Conservation (phyloP, 1,140 invertebrate species). For the Liolophura sinensis region DNA sequence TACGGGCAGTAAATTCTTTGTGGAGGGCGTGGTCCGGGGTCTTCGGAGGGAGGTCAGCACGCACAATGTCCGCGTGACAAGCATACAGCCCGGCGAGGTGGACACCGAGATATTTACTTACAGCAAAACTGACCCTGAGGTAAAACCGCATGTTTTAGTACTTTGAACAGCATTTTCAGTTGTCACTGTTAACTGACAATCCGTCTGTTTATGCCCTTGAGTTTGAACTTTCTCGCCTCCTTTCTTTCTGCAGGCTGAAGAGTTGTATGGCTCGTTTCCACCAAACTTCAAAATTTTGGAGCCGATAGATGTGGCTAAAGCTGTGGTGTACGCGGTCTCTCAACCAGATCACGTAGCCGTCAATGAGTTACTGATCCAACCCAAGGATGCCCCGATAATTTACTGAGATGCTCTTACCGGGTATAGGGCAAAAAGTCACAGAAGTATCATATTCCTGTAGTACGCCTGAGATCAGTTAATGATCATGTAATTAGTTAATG, state of each 20-base stretch:
- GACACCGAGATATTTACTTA: constrained; percentile 34
- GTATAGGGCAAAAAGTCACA: too few relatives aligned
- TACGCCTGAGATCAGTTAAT: too few relatives aligned
- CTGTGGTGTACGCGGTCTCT: constrained; percentile 38
- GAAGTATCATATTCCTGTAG: too few relatives aligned
- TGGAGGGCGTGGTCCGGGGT: constrained; percentile 43
- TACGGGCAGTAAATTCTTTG: constrained; percentile 49
- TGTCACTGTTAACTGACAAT: too few relatives aligned
- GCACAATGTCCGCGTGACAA: constrained; percentile 39
- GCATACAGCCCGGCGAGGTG: constrained; percentile 49
- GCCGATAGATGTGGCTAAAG: constrained; percentile 40
- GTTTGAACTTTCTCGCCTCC: not conserved
- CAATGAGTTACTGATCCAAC: constrained; percentile 49
- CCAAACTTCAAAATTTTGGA: constrained; percentile 26
- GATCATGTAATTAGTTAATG: too few relatives aligned
- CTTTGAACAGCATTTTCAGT: too few relatives aligned
- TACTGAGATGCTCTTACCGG: too few relatives aligned
- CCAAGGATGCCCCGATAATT: too few relatives aligned
- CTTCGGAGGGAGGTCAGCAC: constrained; percentile 41
- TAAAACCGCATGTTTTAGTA: not conserved
- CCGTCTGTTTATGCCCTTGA: too few relatives aligned
- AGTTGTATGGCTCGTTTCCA: not conserved
- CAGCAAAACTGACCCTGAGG: constrained; percentile 45
- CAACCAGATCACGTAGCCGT: constrained; percentile 44
- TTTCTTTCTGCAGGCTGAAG: not conserved